phyloP scores from a whole-genome alignment of 2,888 invertebrate species.

The Oligia fasciuncula region DNA sequence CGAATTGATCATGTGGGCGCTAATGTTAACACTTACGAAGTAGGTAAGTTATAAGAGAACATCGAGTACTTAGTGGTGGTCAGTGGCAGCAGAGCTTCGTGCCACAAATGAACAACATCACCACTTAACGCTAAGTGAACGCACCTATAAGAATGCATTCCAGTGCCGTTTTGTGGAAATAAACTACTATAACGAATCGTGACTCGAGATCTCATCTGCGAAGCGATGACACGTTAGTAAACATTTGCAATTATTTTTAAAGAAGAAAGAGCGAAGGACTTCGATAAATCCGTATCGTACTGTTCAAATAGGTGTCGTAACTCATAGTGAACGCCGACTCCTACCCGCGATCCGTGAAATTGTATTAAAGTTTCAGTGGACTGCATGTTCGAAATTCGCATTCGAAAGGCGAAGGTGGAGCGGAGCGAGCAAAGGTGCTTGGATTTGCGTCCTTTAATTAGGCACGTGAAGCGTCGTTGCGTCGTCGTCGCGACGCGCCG shows the following conservation, averaged over 20 bases:
- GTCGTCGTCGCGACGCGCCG: slow-evolving; percentile 22
- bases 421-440: not conserved
- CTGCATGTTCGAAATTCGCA: slow-evolving; percentile 9
- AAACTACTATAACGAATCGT: slow-evolving; percentile 3
- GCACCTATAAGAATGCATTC: not conserved
- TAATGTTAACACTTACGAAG: slow-evolving; percentile 13
- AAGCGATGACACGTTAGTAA: slow-evolving; percentile 21
- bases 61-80: slow-evolving; percentile 20
- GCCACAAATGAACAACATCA: slow-evolving; percentile 16
- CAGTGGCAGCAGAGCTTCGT: slow-evolving; percentile 5
- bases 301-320: slow-evolving; percentile 41
- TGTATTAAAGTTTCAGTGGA: slow-evolving; percentile 32
- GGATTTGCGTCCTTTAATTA: slow-evolving; percentile 25
- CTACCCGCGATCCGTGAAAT: slow-evolving; percentile 31
- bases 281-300: slow-evolving; percentile 20
- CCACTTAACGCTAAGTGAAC: slow-evolving; percentile 36
- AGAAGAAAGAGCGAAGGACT: not conserved
- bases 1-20: slow-evolving; percentile 13
- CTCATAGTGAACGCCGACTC: slow-evolving; percentile 25
- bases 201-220: slow-evolving; percentile 27
- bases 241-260: slow-evolving; percentile 28
- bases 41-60: slow-evolving; percentile 24
- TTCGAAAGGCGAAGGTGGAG: not conserved
- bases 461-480: slow-evolving; percentile 6
- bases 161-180: too few relatives aligned